Evolutionary conservation across 2,113 vertebrate species (phyloP).

Genomic region (Paracanthobrama guichenoti): DNA sequence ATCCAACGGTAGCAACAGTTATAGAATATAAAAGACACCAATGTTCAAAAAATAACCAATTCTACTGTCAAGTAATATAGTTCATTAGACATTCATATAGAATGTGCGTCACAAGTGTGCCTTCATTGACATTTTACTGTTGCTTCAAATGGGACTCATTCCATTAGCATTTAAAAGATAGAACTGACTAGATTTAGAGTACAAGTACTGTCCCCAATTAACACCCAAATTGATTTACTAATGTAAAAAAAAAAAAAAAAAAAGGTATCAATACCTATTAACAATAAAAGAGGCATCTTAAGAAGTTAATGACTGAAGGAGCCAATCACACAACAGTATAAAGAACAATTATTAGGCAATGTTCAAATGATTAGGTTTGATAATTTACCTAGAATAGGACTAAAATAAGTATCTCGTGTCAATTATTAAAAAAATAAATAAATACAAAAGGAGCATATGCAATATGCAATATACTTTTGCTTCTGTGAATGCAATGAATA

Average conservation of each 20-base stretch:
- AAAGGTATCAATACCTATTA: background rate
- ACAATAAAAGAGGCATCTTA: background rate
- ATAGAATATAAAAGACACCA: background rate
- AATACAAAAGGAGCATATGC: background rate
- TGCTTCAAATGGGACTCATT: background rate
- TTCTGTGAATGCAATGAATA: background rate
- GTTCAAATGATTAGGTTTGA: background rate
- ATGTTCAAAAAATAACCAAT: background rate
- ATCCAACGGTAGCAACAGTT: background rate
- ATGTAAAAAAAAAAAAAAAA: background rate
- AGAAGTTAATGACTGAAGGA: background rate
- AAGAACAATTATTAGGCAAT: background rate
- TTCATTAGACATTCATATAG: background rate
- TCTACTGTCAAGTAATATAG: background rate
- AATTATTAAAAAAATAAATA: background rate
- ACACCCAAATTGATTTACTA: background rate
- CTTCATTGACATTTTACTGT: background rate
- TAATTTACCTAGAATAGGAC: background rate
- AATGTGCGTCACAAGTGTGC: background rate
- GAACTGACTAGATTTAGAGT: background rate
- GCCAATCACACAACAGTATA: background rate
- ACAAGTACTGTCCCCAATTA: background rate
- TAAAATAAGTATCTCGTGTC: background rate
- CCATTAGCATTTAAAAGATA: background rate
- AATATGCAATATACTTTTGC: background rate